phyloP scores from a whole-genome alignment of 2,113 vertebrate genomes.

The Xenopus borealis region DNA sequence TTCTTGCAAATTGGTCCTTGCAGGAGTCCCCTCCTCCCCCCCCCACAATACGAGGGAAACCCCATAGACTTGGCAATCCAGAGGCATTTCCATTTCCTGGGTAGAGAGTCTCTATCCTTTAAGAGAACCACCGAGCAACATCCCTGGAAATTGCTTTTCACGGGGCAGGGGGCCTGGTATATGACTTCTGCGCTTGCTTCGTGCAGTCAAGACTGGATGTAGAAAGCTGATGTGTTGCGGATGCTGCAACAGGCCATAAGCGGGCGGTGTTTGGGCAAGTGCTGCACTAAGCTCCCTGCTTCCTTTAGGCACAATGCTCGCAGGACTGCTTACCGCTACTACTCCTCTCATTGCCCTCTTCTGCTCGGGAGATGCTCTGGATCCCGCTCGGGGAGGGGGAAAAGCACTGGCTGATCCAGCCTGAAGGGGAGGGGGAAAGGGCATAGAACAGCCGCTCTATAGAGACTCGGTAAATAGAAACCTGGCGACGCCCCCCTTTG shows the following conservation, averaged over 20 bases:
- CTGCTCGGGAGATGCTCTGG: conserved; percentile 23
- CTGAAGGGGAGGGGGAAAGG: neutral
- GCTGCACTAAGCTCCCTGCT: too few relatives aligned
- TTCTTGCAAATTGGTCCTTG: conserved; percentile 42
- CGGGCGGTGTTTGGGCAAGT: too few relatives aligned
- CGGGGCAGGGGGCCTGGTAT: too few relatives aligned
- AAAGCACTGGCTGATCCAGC: too few relatives aligned
- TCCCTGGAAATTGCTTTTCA: too few relatives aligned
- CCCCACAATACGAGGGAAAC: conserved; percentile 34
- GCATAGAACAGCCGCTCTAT: neutral
- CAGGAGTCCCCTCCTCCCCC: conserved; percentile 27
- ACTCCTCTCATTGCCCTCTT: neutral
- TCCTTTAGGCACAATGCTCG: too few relatives aligned
- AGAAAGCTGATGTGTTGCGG: neutral
- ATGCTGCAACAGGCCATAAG: neutral
- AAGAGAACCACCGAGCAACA: too few relatives aligned
- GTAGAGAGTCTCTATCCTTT: neutral
- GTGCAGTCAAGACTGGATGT: too few relatives aligned
- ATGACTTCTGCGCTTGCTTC: too few relatives aligned
- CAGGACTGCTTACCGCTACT: neutral
- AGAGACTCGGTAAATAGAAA: conserved; percentile 19
- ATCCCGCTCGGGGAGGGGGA: neutral
- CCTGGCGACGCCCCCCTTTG: conserved; percentile 17
- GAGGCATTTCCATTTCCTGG: neutral
- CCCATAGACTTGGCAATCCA: conserved; percentile 13